Evolutionary conservation across 2,797 vertebrate genomes (phyloP), one percentile per base, ranked within the genome.

Genomic region (Emydoidea blandingii): DNA sequence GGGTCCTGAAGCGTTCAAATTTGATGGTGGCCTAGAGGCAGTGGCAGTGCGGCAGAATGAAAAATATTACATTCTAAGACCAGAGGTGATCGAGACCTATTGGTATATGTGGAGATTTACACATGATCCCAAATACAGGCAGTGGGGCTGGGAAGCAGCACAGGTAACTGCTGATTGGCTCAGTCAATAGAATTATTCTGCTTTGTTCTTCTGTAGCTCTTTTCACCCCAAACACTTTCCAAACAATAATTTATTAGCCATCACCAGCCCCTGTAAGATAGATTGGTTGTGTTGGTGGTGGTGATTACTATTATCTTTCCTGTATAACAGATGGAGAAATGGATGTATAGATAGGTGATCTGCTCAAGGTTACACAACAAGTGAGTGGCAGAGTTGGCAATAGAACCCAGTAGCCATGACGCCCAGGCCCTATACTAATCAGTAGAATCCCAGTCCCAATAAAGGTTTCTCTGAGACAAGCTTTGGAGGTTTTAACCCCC

Each of bases 91-190:
- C 59, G 99, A 99, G 98, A 99, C 99, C 31, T 99, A 99, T 96
- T 99, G 99, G 99, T 99, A 99, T 95, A 99, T 99, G 98, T 99
- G 99, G 99, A 98, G 99, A 96, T 99, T 99, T 98, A 99, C 99
- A 83, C 99, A 99, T 0, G 99, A 99, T 94, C 99, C 99, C 94
- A 99, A 99, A 94, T 99, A 99, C 97, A 98, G 99, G 54, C 99
- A 99, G 97, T 99, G 99, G 99, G 99, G 99, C 98, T 99, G 99
- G 99, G 99, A 99, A 97, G 99, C 99, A 83, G 98, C 98, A 1
- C 99, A 99, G 99, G 99, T 99, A 97, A 97, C 19, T 89, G 23
- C 88, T 82, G 5, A 86, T 85, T 59, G 8, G 49, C 83, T 93
- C 50, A 57, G 27, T 81, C 14, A 54, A 3, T 74, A 19, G 65